Percentiles rank a stretch among this genome's conserved stretches.
These are phyloP conservation scores for Aleadryas rufinucha DNA, from an alignment of 2,113 vertebrate species.

Conservation along the genomic window DNA sequence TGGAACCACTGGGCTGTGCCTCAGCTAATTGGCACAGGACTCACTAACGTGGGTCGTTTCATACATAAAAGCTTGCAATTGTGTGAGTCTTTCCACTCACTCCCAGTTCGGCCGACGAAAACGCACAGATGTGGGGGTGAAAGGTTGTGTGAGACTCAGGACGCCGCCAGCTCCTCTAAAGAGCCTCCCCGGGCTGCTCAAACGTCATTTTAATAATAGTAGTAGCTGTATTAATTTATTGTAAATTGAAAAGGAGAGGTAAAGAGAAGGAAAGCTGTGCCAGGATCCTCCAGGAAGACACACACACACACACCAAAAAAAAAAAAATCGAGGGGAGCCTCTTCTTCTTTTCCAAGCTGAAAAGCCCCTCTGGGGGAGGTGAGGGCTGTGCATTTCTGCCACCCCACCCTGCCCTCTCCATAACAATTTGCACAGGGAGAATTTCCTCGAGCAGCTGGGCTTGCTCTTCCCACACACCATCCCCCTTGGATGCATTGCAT, in stretches of 20 bases:
- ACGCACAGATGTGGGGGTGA: neutral
- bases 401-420: neutral
- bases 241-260: neutral
- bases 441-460: neutral
- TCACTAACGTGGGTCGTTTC: neutral
- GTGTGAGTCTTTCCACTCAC: constrained; percentile 9
- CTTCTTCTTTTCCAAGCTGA: neutral
- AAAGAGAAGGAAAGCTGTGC: neutral
- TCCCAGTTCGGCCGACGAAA: neutral
- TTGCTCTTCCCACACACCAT: neutral
- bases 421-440: neutral
- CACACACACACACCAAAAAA: no score
- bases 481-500: neutral
- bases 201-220: neutral
- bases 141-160: constrained; percentile 26
- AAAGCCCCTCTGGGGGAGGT: neutral
- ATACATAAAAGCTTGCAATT: neutral
- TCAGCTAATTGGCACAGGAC: constrained; percentile 10
- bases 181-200: neutral
- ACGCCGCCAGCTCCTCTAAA: constrained; percentile 16
- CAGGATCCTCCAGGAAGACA: neutral
- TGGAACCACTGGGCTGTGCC: neutral
- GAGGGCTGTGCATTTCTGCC: neutral
- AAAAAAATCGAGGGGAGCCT: neutral
- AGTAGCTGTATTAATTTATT: neutral